A percentile compares a stretch with the other conserved stretches of the same genome.
These are phyloP conservation scores for Achlya flavicornis DNA, from an alignment of 2,888 invertebrate species.

Conservation along the genomic window DNA sequence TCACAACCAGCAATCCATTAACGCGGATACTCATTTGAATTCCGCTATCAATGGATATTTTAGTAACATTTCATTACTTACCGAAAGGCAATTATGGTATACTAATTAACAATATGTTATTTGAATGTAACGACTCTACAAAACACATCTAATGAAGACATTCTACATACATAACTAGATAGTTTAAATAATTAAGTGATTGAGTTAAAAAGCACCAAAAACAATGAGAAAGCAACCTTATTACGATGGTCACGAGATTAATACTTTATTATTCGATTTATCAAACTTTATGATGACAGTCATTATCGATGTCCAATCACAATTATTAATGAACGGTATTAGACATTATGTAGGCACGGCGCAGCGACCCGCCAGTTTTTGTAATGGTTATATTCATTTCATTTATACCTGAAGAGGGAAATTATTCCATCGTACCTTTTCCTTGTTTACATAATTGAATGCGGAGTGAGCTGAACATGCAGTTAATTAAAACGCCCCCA, in stretches of 20 bases:
- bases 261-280: constrained; percentile 11
- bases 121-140: not conserved
- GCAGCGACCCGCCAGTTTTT: constrained; percentile 6
- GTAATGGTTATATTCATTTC: constrained; percentile 25
- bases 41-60: not conserved
- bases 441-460: constrained; percentile 39
- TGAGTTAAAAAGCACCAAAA: not conserved
- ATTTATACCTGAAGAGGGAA: constrained; percentile 21
- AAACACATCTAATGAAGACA: not conserved
- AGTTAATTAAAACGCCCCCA: constrained; percentile 33
- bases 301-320: constrained; percentile 12
- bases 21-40: constrained; percentile 3
- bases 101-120: not conserved
- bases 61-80: not conserved
- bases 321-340: constrained; percentile 13
- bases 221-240: too few species aligned
- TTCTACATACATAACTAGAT: too few species aligned
- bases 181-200: not conserved
- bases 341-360: constrained; percentile 1
- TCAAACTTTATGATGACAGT: constrained; percentile 11
- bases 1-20: constrained; percentile 15
- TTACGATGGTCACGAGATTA: not conserved
- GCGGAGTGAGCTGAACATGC: constrained; percentile 30
- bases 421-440: constrained; percentile 27
- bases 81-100: not conserved